These are phyloP conservation scores for Sesamia inferens DNA, from an alignment of 2,888 invertebrate species.

Conservation along the genomic window DNA sequence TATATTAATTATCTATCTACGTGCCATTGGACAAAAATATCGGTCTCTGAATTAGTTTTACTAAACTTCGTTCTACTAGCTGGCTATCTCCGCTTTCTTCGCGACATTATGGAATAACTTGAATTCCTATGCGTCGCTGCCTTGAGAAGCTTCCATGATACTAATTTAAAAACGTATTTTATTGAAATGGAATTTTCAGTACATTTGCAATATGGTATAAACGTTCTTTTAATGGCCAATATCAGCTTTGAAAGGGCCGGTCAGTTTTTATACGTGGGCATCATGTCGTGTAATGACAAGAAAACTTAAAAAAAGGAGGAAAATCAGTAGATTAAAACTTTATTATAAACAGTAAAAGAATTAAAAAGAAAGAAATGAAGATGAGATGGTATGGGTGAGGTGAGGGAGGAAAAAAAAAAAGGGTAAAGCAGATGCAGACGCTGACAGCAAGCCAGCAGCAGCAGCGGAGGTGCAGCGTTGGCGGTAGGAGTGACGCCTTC, in stretches of 20 bases:
- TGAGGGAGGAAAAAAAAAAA: too few species aligned
- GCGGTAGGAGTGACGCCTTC: too few species aligned
- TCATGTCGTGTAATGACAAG: too few species aligned
- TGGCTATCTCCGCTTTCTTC: constrained; percentile 62
- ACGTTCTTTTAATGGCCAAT: background rate
- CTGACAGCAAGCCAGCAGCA: too few species aligned
- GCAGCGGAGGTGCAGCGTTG: too few species aligned
- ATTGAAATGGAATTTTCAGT: constrained; percentile 44
- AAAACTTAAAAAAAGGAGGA: too few species aligned
- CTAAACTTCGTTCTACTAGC: constrained; percentile 37
- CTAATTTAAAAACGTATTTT: constrained; percentile 67
- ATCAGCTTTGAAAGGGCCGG: background rate
- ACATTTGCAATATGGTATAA: constrained; percentile 8
- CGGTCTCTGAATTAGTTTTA: constrained; percentile 24
- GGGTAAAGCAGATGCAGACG: too few species aligned
- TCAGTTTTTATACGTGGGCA: background rate
- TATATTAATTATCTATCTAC: too few species aligned
- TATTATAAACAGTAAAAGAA: too few species aligned
- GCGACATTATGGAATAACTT: constrained; percentile 76
- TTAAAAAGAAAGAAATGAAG: too few species aligned
- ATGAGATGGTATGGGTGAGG: too few species aligned
- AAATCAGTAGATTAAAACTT: too few species aligned
- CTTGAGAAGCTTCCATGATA: constrained; percentile 68
- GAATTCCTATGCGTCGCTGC: constrained; percentile 74
- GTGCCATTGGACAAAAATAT: background rate